Evolutionary conservation across 2,888 invertebrate genomes (phyloP), one percentile per base, ranked within the genome.

Genomic region (Latrodectus hesperus): DNA sequence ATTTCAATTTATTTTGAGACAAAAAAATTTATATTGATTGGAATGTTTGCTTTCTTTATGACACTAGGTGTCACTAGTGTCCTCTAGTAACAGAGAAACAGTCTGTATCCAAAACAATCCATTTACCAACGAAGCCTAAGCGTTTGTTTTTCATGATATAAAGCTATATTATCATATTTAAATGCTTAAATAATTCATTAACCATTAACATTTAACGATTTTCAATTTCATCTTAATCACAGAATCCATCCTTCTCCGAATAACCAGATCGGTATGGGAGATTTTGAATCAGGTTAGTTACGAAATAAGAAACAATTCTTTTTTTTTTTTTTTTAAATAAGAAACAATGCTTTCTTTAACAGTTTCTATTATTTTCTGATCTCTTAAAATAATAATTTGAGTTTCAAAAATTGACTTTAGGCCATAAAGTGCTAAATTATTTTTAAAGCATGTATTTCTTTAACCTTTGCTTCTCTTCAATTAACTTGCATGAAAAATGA

Each of bases 251-350:
- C 38, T 38, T 38, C 1, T 1, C 38, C 38, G 38, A 38, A 38
- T 38, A 38, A 38, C 38, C 38, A 38, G 38, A 38, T 38, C 78
- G 68, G 53, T 64, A 88, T 88, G 88, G 88, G 88, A 84, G 88
- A 88, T 88, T 88, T 88, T 70, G 88, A 88, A 68, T 84, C 88
- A 88, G 88, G 88, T 88, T 77, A 88, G 88, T 88, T 87, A 60
- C 60, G 60, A 60, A 60, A 60, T 60, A 60, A 60, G 10, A 60
- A 60, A 60, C 6, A 16, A 10, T 60, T 16, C 4, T 16, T 60
- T 60, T 60, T 60, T 55, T 3, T 6, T 55, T 60, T 60, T 60
- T 60, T 55, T 3, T 6, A 5, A 38, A 38, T 38, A 38, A 38
- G 38, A 38, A 38, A 38, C 6, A 38, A 38, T 38, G 22, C 1